These are phyloP conservation scores for Drosophila repleta DNA, from an alignment of 1,140 invertebrate genomes.

Conservation along the genomic window DNA sequence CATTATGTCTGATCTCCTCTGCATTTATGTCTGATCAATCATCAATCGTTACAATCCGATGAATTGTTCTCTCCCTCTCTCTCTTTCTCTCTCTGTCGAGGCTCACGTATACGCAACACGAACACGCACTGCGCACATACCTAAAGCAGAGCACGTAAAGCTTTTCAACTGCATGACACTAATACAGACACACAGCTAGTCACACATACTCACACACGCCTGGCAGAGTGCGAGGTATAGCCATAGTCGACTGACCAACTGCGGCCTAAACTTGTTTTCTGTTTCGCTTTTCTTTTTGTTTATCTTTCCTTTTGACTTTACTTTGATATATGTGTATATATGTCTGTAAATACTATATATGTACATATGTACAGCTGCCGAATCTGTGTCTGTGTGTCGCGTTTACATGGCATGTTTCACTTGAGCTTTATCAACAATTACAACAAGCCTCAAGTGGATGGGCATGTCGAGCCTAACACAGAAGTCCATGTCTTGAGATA, in stretches of 20 bases:
- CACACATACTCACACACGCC: background rate
- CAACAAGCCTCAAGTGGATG: background rate
- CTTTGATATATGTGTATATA: background rate
- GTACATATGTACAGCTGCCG: background rate
- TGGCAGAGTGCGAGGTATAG: background rate
- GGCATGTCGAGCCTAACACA: background rate
- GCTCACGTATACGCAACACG: background rate
- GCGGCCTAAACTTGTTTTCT: constrained; percentile 2
- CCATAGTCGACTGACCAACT: background rate
- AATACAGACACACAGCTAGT: background rate
- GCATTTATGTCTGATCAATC: background rate
- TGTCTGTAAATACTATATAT: background rate
- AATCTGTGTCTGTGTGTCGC: constrained; percentile 17
- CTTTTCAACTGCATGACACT: background rate
- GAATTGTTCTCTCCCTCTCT: background rate
- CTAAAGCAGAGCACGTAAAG: background rate
- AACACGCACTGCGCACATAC: background rate
- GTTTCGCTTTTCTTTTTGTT: constrained; percentile 10
- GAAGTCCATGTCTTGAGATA: background rate
- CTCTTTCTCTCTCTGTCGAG: background rate
- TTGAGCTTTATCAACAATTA: constrained; percentile 5
- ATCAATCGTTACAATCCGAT: background rate
- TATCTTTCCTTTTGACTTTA: constrained; percentile 3
- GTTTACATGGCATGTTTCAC: constrained; percentile 6
- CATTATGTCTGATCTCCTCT: too few relatives aligned